Percentiles rank a stretch among this genome's conserved stretches.
Evolutionary conservation across 2,113 vertebrate species (phyloP).

Genomic region (Pterocles burchelli): DNA sequence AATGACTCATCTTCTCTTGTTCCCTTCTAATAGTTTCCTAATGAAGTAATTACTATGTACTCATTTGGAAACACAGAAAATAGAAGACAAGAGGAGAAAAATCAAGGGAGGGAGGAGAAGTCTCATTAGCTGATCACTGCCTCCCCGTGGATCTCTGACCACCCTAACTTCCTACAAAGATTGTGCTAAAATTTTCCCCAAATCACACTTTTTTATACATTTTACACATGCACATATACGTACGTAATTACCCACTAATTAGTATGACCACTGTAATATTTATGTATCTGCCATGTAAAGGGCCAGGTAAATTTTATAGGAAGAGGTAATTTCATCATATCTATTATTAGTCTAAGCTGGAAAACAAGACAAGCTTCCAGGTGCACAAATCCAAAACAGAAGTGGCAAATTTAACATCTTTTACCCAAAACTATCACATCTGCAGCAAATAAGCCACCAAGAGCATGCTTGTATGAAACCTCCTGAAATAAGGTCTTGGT

Average conservation of each 20-base stretch:
- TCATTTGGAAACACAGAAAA: background rate
- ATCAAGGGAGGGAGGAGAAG: background rate
- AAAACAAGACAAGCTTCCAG: background rate
- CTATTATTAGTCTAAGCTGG: background rate
- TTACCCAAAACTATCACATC: background rate
- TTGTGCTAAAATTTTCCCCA: background rate
- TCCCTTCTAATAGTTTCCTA: conserved; percentile 59
- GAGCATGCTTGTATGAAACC: background rate
- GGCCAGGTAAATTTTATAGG: background rate
- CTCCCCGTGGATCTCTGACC: background rate
- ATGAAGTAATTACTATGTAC: conserved; percentile 52
- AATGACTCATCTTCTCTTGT: conserved; percentile 53
- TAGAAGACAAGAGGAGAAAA: background rate
- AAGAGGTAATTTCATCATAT: background rate
- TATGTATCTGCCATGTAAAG: background rate
- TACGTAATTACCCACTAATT: background rate
- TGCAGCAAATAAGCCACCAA: background rate
- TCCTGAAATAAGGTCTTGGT: accelerated
- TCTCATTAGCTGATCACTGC: background rate
- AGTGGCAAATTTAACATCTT: background rate
- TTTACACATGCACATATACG: accelerated
- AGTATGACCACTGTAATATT: background rate
- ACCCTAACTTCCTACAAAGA: background rate
- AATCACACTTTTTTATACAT: background rate
- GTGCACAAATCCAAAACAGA: background rate